phyloP scores from a whole-genome alignment of 2,888 invertebrate genomes.

The Podabrus alpinus region DNA sequence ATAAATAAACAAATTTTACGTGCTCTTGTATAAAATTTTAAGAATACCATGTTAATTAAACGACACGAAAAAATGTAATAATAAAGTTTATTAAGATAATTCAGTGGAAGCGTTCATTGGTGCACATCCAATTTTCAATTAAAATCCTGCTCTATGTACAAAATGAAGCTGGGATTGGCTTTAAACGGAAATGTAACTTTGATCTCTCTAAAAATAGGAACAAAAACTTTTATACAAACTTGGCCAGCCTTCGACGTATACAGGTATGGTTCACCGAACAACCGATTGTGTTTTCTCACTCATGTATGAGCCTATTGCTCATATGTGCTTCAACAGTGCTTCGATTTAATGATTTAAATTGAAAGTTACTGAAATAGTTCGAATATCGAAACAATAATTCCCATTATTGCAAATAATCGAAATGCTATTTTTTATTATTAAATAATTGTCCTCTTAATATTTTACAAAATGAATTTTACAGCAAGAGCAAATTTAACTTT shows the following conservation, averaged over 20 bases:
- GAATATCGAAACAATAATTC: not conserved
- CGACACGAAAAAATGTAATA: conserved; percentile 28
- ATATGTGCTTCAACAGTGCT: conserved; percentile 26
- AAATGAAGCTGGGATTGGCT: conserved; percentile 47
- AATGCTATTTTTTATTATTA: not conserved
- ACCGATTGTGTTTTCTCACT: conserved; percentile 53
- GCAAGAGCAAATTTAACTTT: not conserved
- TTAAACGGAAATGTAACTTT: conserved; percentile 50
- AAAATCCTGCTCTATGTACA: conserved; percentile 37
- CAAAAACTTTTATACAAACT: conserved; percentile 46
- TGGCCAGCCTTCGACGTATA: conserved; percentile 50
- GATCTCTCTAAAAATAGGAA: conserved; percentile 45
- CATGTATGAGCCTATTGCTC: conserved; percentile 47
- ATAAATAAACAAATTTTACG: not conserved
- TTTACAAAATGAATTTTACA: not conserved
- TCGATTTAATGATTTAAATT: conserved; percentile 30
- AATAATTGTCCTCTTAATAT: not conserved
- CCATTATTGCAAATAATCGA: not conserved
- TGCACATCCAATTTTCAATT: conserved; percentile 45
- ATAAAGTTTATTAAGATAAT: conserved; percentile 34
- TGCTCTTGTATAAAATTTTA: not conserved
- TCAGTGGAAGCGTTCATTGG: conserved; percentile 37
- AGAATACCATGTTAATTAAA: conserved; percentile 12
- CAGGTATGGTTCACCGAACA: conserved; percentile 48
- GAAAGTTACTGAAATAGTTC: conserved; percentile 12